A percentile compares a stretch with the other conserved stretches of the same genome.
phyloP scores from a whole-genome alignment of 2,113 vertebrate genomes.

The Perognathus longimembris region DNA sequence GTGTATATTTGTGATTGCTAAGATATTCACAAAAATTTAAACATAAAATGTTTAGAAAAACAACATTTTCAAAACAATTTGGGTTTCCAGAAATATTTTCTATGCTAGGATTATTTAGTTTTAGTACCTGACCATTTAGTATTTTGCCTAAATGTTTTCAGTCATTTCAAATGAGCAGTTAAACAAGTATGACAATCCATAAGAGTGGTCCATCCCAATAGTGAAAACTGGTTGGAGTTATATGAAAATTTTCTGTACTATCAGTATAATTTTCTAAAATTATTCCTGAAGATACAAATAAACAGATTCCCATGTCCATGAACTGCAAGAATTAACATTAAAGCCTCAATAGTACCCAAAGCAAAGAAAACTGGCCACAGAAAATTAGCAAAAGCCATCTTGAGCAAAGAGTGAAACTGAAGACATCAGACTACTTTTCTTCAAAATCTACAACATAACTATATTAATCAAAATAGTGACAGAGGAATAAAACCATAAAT shows the following conservation, averaged over 20 bases:
- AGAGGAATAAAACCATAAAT: background rate
- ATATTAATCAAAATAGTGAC: background rate
- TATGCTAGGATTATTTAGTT: background rate
- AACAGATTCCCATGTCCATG: background rate
- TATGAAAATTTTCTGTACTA: too few relatives aligned
- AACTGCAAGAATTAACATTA: background rate
- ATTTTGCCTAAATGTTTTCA: conserved; percentile 16
- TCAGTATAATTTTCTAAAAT: too few relatives aligned
- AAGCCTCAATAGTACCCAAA: background rate
- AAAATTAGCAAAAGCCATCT: background rate
- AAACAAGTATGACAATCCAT: background rate
- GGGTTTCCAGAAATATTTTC: background rate
- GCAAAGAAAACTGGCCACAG: too few relatives aligned
- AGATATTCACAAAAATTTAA: background rate
- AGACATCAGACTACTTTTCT: background rate
- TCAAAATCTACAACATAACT: background rate
- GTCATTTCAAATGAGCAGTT: background rate
- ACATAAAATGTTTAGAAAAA: background rate
- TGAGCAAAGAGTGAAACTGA: background rate
- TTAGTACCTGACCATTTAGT: conserved; percentile 21
- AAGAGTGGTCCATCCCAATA: background rate
- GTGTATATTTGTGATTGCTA: background rate
- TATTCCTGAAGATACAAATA: background rate
- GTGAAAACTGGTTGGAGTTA: too few relatives aligned
- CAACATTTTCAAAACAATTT: background rate